A percentile compares a stretch with the other conserved stretches of the same genome.
Conservation (phyloP, 2,797 vertebrate species). For the Hephaestus fuliginosus region DNA sequence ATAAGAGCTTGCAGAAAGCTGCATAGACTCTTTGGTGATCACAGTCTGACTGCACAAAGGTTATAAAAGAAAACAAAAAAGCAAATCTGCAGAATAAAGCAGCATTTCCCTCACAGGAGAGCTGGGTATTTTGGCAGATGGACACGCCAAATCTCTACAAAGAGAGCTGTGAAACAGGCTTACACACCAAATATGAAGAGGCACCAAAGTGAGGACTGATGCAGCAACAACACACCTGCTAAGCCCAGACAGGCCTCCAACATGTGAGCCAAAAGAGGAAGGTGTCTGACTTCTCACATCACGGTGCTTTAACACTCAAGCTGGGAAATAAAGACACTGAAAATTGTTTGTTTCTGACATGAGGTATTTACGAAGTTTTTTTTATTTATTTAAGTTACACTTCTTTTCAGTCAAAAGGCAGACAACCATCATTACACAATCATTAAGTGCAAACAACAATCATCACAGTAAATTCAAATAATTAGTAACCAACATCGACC, state of each 20-base stretch:
- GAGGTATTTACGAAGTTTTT: slow-evolving; percentile 32
- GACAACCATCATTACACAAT: not conserved
- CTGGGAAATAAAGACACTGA: slow-evolving; percentile 1
- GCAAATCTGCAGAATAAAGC: not conserved
- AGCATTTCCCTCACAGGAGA: not conserved
- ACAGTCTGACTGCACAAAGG: not conserved
- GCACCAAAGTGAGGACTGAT: not conserved
- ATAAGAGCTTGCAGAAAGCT: not conserved
- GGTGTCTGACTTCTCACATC: not conserved
- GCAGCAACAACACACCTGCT: not conserved
- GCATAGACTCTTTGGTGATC: not conserved
- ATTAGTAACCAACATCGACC: not conserved
- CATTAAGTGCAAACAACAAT: slow-evolving; percentile 32
- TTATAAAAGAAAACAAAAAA: not conserved
- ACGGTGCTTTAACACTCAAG: not conserved
- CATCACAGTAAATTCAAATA: not conserved
- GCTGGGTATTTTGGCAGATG: not conserved
- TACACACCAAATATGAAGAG: slow-evolving; percentile 2
- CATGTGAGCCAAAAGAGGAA: not conserved
- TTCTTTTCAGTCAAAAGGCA: slow-evolving; percentile 19
- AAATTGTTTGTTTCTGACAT: not conserved
- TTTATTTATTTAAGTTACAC: not conserved
- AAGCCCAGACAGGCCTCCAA: not conserved
- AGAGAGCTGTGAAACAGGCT: slow-evolving; percentile 20
- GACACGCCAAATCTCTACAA: not conserved